Percentiles rank a stretch among this genome's conserved stretches.
Conservation (phyloP, 2,888 invertebrate genomes). For the Stratiomys singularior region DNA sequence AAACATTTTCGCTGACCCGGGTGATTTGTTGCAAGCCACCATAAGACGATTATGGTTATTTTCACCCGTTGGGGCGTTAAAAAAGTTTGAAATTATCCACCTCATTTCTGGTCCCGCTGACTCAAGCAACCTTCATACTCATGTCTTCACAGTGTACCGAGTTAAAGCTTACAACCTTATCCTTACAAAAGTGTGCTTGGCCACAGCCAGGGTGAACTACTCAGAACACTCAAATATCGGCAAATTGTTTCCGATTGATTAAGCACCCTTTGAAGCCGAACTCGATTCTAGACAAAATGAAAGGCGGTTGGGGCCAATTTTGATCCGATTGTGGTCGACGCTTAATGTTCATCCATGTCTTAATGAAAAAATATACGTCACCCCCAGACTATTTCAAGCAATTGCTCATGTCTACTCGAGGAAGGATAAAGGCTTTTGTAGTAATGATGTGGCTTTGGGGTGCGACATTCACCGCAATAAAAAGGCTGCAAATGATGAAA, state of each 20-base stretch:
- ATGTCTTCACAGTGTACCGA: not conserved
- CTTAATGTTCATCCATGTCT: not conserved
- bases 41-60: slow-evolving; percentile 15
- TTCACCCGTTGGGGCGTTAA: not conserved
- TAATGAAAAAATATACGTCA: not conserved
- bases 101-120: not conserved
- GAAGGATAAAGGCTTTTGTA: not conserved
- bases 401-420: slow-evolving; percentile 15
- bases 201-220: not conserved
- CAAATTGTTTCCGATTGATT: slow-evolving; percentile 57
- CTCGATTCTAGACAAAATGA: not conserved
- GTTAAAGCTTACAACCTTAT: not conserved
- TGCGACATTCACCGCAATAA: not conserved
- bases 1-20: slow-evolving; percentile 13
- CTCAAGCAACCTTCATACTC: not conserved
- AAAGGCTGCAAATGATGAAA: slow-evolving; percentile 19
- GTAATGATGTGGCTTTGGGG: slow-evolving; percentile 18
- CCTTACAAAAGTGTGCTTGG: not conserved
- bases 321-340: slow-evolving; percentile 47
- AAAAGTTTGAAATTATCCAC: slow-evolving; percentile 7
- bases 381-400: slow-evolving; percentile 17
- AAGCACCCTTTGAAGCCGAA: slow-evolving; percentile 51
- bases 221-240: slow-evolving; percentile 6
- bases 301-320: slow-evolving; percentile 25
- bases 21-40: slow-evolving; percentile 13